These are phyloP conservation scores for Cossypha caffra DNA, from an alignment of 2,797 vertebrate species.

Conservation along the genomic window DNA sequence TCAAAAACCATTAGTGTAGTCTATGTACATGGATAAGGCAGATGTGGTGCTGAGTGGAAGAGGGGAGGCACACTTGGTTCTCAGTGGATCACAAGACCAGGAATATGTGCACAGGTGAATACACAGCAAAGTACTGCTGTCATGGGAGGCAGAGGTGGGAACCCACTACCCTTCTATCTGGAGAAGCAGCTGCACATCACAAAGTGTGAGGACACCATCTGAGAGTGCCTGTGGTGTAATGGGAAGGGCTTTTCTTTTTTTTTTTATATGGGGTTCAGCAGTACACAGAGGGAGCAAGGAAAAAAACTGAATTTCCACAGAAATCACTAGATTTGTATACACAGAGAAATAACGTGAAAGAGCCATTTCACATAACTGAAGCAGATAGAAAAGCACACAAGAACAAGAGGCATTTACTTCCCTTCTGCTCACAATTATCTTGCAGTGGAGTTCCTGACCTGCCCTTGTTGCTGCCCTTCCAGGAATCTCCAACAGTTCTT, in stretches of 20 bases:
- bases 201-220: accelerated
- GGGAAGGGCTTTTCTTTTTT: background rate
- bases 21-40: background rate
- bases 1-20: accelerated
- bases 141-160: background rate
- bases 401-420: background rate
- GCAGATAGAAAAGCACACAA: background rate
- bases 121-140: background rate
- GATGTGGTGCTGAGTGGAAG: background rate
- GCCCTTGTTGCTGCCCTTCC: background rate
- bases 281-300: background rate
- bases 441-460: background rate
- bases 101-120: background rate
- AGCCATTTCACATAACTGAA: background rate
- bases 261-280: background rate
- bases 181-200: accelerated
- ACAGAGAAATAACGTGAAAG: background rate
- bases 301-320: background rate
- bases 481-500: background rate
- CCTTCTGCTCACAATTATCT: background rate
- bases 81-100: background rate
- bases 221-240: background rate
- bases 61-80: background rate
- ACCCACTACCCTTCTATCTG: accelerated
- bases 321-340: background rate